Evolutionary conservation across 2,113 vertebrate genomes (phyloP).

Genomic region (Hippocampus zosterae): DNA sequence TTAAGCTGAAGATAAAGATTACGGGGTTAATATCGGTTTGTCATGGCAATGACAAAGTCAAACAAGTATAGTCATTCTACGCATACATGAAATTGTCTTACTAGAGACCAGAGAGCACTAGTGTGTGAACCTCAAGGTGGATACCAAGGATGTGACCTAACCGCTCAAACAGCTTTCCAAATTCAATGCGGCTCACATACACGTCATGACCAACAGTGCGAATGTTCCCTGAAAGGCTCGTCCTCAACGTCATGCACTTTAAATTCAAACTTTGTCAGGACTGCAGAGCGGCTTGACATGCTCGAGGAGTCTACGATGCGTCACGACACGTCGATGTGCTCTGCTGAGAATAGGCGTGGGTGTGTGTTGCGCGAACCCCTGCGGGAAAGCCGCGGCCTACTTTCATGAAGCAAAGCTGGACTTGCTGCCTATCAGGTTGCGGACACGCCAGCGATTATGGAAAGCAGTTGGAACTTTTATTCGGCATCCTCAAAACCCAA

Average conservation of each 20-base stretch:
- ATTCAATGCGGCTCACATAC: conserved; percentile 10
- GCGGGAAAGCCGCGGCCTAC: conserved; percentile 34
- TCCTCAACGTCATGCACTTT: conserved; percentile 46
- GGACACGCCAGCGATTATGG: conserved; percentile 25
- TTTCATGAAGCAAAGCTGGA: conserved; percentile 4
- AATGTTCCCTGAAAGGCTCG: conserved; percentile 32
- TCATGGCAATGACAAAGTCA: no score
- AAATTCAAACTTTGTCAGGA: not conserved
- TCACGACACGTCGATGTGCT: conserved; percentile 33
- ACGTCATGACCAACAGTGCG: conserved; percentile 34
- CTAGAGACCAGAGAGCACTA: not conserved
- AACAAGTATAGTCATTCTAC: not conserved
- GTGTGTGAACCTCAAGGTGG: not conserved
- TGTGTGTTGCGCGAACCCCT: conserved; percentile 16
- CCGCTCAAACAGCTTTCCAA: not conserved
- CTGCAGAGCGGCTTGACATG: not conserved
- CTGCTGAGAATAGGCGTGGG: conserved; percentile 31
- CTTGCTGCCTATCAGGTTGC: conserved; percentile 21
- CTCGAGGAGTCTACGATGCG: conserved; percentile 2
- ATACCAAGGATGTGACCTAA: not conserved
- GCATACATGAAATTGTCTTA: not conserved
- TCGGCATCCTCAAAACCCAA: not conserved
- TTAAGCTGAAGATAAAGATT: no score
- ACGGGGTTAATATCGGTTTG: no score
- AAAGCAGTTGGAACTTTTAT: not conserved